Conservation (phyloP, 2,888 invertebrate species). For the Amphipoea oculea region DNA sequence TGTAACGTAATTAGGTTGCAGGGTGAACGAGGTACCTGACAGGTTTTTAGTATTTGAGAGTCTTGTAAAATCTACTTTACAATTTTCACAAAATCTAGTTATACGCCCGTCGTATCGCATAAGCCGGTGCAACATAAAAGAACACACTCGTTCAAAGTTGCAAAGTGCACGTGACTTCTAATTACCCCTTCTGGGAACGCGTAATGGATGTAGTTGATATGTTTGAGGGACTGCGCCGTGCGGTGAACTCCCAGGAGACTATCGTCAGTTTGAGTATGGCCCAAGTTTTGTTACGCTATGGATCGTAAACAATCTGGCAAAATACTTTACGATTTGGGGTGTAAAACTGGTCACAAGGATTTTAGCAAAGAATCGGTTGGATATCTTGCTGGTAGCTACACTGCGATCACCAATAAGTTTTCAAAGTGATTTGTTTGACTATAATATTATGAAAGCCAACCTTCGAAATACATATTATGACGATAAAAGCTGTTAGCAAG, state of each 20-base stretch:
- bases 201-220: constrained; percentile 45
- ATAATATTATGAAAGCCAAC: neutral
- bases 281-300: constrained; percentile 4
- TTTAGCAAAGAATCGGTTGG: neutral
- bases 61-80: neutral
- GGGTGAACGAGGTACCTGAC: too few relatives aligned
- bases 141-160: neutral
- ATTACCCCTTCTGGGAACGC: constrained; percentile 37
- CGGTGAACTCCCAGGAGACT: constrained; percentile 33
- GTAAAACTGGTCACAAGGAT: neutral
- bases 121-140: neutral
- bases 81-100: neutral
- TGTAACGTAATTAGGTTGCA: too few relatives aligned
- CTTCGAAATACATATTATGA: neutral
- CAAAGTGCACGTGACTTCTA: constrained; percentile 41
- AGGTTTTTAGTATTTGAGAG: neutral
- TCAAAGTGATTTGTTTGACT: too few relatives aligned
- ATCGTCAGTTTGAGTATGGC: neutral
- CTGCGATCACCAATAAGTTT: neutral
- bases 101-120: too few relatives aligned
- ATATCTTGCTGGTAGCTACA: neutral
- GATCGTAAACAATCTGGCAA: constrained; percentile 7
- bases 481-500: neutral
- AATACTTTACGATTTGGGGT: constrained; percentile 7
- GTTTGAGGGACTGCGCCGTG: constrained; percentile 36